Evolutionary conservation across 92 coral and sea anemone genomes (phyloP).

Genomic region (Plumapathes pennacea): DNA sequence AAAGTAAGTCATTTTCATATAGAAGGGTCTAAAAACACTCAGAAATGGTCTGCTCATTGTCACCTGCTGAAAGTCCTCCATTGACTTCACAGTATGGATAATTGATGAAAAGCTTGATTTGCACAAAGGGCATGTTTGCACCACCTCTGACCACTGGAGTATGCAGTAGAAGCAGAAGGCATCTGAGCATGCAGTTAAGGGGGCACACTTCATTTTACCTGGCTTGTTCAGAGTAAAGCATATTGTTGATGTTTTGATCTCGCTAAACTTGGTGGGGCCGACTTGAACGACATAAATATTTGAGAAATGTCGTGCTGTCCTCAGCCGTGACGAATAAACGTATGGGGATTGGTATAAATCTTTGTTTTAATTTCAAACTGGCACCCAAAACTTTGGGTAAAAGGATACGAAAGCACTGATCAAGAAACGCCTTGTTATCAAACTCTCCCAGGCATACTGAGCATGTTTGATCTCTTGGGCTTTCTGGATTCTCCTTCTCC

Average conservation of each 20-base stretch:
- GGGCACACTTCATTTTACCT: neutral
- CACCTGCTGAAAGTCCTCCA: conserved; percentile 93
- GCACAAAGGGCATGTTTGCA: conserved; percentile 87
- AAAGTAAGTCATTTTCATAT: neutral
- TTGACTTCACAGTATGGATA: conserved; percentile 94
- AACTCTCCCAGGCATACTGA: conserved; percentile 89
- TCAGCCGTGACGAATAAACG: too few species aligned
- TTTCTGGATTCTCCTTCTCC: too few species aligned
- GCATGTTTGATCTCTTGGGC: conserved; percentile 74
- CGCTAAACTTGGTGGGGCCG: neutral
- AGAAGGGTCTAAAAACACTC: conserved; percentile 1
- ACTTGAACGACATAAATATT: too few species aligned
- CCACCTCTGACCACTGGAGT: conserved; percentile 97
- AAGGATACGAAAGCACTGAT: conserved; percentile 99
- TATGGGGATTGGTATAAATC: neutral
- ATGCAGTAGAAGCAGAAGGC: conserved; percentile 98
- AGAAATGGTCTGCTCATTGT: neutral
- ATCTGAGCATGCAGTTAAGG: conserved; percentile 68
- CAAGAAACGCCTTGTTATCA: conserved; percentile 90
- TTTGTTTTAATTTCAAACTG: neutral
- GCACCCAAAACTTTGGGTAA: neutral
- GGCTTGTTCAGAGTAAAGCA: neutral
- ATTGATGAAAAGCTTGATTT: conserved; percentile 82
- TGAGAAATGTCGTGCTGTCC: too few species aligned
- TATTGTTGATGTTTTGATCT: neutral